phyloP scores from a whole-genome alignment of 2,113 vertebrate genomes.

The Rhinopomastus cyanomelas region DNA sequence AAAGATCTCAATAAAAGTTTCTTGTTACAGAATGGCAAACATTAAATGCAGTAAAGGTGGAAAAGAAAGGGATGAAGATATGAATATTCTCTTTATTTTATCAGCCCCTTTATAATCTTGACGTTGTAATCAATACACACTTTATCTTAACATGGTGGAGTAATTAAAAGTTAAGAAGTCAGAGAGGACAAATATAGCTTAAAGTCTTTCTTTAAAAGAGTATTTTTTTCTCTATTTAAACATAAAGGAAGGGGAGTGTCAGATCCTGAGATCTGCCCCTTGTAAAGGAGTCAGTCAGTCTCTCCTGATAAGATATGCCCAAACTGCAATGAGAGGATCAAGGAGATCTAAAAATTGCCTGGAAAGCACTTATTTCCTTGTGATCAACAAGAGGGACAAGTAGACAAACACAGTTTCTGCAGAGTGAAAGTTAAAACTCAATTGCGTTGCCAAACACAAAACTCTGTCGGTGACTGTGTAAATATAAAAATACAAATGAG shows the following conservation, averaged over 20 bases:
- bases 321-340: background rate
- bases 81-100: background rate
- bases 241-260: background rate
- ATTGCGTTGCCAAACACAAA: background rate
- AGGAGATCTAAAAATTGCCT: constrained; percentile 22
- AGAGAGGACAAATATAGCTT: background rate
- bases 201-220: background rate
- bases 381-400: background rate
- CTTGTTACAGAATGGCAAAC: background rate
- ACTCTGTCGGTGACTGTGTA: background rate
- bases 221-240: background rate
- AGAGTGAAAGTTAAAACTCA: background rate
- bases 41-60: background rate
- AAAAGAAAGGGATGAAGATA: background rate
- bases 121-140: background rate
- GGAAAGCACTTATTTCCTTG: constrained; percentile 29
- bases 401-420: constrained; percentile 3
- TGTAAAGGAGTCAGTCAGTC: background rate
- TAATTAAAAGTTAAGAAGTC: background rate
- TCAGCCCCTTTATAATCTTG: background rate
- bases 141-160: background rate
- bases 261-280: background rate
- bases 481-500: background rate
- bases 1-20: background rate
- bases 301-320: background rate